Evolutionary conservation across 2,797 vertebrate genomes (phyloP).

Genomic region (Alectoris magna): DNA sequence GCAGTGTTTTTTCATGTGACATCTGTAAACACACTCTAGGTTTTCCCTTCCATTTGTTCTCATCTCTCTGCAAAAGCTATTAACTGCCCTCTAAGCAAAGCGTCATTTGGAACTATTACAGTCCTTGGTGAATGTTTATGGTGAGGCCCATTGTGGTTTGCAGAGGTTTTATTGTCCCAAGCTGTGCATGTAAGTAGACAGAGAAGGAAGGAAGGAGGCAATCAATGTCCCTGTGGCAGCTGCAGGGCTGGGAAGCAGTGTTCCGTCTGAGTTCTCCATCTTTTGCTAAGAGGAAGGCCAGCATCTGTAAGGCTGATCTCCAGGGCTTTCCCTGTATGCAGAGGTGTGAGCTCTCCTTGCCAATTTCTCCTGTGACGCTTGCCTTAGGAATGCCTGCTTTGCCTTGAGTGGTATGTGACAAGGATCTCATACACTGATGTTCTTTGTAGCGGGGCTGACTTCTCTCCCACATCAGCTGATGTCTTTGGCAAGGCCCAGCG

Average conservation of each 20-base stretch:
- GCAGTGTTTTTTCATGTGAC: not conserved
- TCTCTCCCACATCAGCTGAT: not conserved
- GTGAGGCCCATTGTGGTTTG: not conserved
- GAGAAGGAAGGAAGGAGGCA: not conserved
- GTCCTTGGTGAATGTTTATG: not conserved
- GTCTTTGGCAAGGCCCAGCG: not conserved
- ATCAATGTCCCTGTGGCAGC: not conserved
- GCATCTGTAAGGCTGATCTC: not conserved
- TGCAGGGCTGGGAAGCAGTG: not conserved
- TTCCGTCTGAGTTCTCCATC: not conserved
- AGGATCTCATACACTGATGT: not conserved
- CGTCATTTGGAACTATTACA: not conserved
- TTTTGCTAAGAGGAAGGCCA: not conserved
- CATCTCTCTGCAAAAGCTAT: not conserved
- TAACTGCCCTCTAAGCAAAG: not conserved
- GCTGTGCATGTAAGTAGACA: not conserved
- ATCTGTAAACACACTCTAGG: not conserved
- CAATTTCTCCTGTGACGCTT: not conserved
- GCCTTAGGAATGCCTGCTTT: not conserved
- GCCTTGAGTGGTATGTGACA: not conserved
- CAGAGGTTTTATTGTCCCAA: not conserved
- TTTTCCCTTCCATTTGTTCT: constrained; percentile 10
- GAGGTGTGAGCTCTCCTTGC: not conserved
- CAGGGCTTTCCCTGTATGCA: not conserved
- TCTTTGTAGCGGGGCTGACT: not conserved